Evolutionary conservation across 2,113 vertebrate genomes (phyloP), one percentile per base, ranked within the genome.

Genomic region (Paracanthobrama guichenoti): DNA sequence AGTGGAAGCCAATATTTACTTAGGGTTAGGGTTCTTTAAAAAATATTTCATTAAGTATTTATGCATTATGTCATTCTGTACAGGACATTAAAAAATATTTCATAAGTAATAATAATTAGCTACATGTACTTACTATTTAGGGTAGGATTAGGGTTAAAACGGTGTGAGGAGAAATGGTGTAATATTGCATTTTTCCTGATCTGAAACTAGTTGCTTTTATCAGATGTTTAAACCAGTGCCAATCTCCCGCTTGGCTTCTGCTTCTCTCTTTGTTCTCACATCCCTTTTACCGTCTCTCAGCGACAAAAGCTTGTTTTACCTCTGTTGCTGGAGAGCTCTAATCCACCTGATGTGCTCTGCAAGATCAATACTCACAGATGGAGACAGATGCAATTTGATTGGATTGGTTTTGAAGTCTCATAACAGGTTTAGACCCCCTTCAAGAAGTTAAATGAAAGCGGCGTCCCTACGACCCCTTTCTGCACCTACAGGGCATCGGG

Each of bases 161-260:
- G 48, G 62, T 67, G 55, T 76, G 31, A 82, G 87, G 82, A 85
- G 86, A 90, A 87, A 90, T 90, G 87, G 86, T 87, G 81, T 86
- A 86, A 89, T 91, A 91, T 90, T 82, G 77, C 62, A 85, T 89
- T 79, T 89, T 90, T 89, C 86, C 78, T 89, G 87, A 88, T 82
- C 67, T 76, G 74, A 87, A 85, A 88, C 89, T 39, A 87, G n/a
- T 66, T 24, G 39, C 44, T 82, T 77, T 13, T 88, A 79, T 59
- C 28, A 69, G 20, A 84, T 74, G 42, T 66, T 74, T 39, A 64
- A 77, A 78, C 39, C 59, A 79, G 59, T 55, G 76, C 55, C 48
- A n/a, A 50, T 71, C 24, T 82, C 55, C 76, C 46, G 75, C 57
- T 86, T 62, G 18, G n/a, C 50, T 20, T 53, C 74, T 48, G 35